Percentiles rank a stretch among this genome's conserved stretches.
Evolutionary conservation across 2,113 vertebrate genomes (phyloP).

Genomic region (Cettia cetti): DNA sequence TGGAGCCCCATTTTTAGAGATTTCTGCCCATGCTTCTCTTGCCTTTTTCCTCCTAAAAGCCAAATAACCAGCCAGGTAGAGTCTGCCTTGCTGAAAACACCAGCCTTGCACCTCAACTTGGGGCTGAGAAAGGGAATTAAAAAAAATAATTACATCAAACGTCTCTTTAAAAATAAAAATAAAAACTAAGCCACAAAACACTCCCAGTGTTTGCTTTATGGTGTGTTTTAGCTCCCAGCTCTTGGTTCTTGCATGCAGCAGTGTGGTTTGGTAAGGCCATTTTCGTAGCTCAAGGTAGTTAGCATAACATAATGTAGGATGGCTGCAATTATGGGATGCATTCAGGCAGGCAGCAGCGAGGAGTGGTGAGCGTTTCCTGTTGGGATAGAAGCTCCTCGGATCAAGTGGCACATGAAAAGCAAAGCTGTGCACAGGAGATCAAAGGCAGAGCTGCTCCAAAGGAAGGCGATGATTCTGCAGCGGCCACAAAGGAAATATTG

Average conservation of each 20-base stretch:
- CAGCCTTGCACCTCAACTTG: neutral
- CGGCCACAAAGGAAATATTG: neutral
- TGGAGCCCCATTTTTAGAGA: neutral
- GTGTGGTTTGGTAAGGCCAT: too few species aligned
- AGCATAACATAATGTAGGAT: rapidly evolving
- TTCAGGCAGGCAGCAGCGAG: neutral
- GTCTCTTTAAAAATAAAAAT: too few species aligned
- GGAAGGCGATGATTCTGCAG: neutral
- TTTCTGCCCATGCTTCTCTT: rapidly evolving
- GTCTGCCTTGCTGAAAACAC: neutral
- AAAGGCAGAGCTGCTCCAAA: neutral
- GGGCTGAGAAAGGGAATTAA: neutral
- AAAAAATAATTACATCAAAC: too few species aligned
- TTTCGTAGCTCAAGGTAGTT: too few species aligned
- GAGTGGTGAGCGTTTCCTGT: neutral
- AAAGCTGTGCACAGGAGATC: neutral
- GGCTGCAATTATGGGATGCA: neutral
- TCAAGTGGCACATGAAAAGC: neutral
- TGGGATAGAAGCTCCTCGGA: neutral
- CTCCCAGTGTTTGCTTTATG: too few species aligned
- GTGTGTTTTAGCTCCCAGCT: too few species aligned
- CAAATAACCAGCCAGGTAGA: neutral
- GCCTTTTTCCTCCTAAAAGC: neutral
- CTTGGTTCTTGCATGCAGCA: too few species aligned
- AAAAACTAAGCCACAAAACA: too few species aligned